Conservation (phyloP, 92 coral and sea anemone species). For the Bergia sp. region DNA sequence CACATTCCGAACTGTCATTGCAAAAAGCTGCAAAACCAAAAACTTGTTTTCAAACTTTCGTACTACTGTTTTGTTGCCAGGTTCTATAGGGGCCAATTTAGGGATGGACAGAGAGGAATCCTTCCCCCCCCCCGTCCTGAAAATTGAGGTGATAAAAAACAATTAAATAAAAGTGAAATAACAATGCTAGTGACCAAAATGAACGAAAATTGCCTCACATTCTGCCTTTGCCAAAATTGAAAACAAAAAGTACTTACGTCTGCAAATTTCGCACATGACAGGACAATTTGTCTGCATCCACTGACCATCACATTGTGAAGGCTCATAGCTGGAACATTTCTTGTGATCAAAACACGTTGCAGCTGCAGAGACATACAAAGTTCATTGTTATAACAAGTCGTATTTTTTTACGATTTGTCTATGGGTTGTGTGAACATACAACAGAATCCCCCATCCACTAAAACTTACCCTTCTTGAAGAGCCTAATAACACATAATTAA, state of each 20-base stretch:
- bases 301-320: conserved; percentile 32
- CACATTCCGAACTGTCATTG: conserved; percentile 77
- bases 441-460: too few species aligned
- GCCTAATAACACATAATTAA: too few species aligned
- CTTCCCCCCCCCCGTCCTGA: too few species aligned
- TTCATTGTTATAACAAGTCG: background rate
- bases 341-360: conserved; percentile 41
- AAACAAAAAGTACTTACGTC: conserved; percentile 69
- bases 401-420: too few species aligned
- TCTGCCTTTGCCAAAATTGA: background rate
- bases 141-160: too few species aligned
- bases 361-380: conserved; percentile 1
- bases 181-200: too few species aligned
- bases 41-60: background rate
- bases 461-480: too few species aligned
- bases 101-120: too few species aligned
- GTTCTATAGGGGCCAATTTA: too few species aligned
- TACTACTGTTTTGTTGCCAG: background rate
- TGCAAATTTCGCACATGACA: conserved; percentile 53
- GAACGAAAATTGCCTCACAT: too few species aligned
- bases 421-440: too few species aligned
- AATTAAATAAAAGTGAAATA: background rate
- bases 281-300: conserved; percentile 44
- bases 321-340: conserved; percentile 18
- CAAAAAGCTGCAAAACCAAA: conserved; percentile 69